Evolutionary conservation across 2,888 invertebrate genomes (phyloP).

Genomic region (Synergus umbraculus): DNA sequence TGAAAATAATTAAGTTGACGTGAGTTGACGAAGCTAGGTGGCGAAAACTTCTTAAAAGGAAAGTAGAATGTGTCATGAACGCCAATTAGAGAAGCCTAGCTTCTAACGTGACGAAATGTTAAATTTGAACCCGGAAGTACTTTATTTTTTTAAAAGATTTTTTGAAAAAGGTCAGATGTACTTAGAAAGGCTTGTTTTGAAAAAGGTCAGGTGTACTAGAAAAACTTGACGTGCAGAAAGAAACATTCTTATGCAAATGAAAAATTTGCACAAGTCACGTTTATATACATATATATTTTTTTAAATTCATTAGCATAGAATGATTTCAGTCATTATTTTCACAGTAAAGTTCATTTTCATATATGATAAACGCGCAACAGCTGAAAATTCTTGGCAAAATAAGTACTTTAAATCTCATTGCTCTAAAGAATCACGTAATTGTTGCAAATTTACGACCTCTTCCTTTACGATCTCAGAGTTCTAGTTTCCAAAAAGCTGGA

Average conservation of each 20-base stretch:
- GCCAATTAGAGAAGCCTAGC: not conserved
- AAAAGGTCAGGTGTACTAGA: not conserved
- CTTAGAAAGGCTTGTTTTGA: not conserved
- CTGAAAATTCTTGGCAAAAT: constrained; percentile 9
- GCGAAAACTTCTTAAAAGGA: not conserved
- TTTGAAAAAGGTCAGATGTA: not conserved
- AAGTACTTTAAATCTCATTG: not conserved
- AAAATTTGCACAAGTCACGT: too few relatives aligned
- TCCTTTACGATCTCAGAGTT: constrained; percentile 12
- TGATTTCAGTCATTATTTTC: not conserved
- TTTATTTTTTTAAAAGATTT: not conserved
- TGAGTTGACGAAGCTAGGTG: constrained; percentile 22
- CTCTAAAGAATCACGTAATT: constrained; percentile 25
- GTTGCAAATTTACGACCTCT: constrained; percentile 19
- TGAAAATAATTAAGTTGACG: constrained; percentile 32
- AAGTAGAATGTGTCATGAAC: not conserved
- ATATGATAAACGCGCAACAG: not conserved
- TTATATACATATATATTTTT: too few relatives aligned
- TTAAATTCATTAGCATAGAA: not conserved
- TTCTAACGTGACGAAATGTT: not conserved
- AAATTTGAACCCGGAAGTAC: not conserved
- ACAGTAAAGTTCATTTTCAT: not conserved
- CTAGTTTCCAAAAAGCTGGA: not conserved
- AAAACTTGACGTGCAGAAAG: too few relatives aligned
- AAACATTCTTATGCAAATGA: too few relatives aligned